Conservation (phyloP, 53 echinoderm and acorn worm genomes). For the Paracentrotus lividus region DNA sequence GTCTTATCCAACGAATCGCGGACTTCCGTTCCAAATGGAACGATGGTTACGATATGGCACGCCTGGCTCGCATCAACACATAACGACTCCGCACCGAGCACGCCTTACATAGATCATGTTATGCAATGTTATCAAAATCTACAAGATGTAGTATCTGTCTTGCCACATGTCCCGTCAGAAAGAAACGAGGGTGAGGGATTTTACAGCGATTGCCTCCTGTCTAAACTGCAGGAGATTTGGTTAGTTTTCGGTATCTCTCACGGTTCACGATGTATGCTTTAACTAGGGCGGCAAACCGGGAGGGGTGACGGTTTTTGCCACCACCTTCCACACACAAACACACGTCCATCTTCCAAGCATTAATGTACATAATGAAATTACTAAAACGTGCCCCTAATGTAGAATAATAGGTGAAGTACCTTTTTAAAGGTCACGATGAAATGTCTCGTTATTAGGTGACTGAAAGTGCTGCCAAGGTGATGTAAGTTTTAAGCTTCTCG, state of each 20-base stretch:
- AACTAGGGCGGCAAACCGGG: neutral
- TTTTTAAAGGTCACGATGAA: conserved; percentile 11
- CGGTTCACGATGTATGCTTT: neutral
- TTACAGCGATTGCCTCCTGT: neutral
- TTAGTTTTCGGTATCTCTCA: neutral
- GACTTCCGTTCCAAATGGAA: conserved; percentile 27
- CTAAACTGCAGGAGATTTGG: neutral
- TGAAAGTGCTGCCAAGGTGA: no score
- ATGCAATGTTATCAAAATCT: conserved; percentile 35
- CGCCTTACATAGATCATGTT: neutral
- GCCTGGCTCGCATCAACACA: neutral
- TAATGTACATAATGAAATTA: neutral
- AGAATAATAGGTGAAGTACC: neutral
- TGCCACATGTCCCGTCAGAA: conserved; percentile 10
- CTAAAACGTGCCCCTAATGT: neutral
- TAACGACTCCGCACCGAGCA: neutral
- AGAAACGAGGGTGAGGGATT: conserved; percentile 14
- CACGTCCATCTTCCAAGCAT: neutral
- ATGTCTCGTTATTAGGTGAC: no score
- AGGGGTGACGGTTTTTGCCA: neutral
- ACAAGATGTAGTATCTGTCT: neutral
- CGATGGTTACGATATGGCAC: conserved; percentile 13
- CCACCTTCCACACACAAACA: neutral
- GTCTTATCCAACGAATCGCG: neutral
- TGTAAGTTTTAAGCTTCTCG: no score